A percentile compares a stretch with the other conserved stretches of the same genome.
Conservation (phyloP, 2,113 vertebrate genomes). For the Podocnemis expansa region DNA sequence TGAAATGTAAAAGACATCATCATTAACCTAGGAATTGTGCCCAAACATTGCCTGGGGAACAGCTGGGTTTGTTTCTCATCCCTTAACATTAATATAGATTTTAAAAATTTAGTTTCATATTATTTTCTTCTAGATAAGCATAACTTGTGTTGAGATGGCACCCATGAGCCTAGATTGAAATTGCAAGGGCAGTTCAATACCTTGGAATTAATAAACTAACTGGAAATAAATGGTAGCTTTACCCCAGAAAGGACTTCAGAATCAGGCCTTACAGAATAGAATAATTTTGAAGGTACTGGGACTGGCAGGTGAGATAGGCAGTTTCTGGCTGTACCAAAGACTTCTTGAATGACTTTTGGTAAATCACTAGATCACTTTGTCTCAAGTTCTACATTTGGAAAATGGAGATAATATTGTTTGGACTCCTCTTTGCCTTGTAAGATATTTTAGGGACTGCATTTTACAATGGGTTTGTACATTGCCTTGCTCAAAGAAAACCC, state of each 20-base stretch:
- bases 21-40: neutral
- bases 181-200: neutral
- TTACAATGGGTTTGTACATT: neutral
- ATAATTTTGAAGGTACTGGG: neutral
- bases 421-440: neutral
- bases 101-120: neutral
- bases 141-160: neutral
- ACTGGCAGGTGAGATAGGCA: neutral
- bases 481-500: neutral
- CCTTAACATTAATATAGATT: neutral
- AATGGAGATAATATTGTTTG: neutral
- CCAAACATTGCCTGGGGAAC: neutral
- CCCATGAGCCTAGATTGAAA: neutral
- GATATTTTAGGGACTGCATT: neutral
- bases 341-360: neutral
- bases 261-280: too few relatives aligned
- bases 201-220: neutral
- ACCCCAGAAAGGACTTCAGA: neutral
- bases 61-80: neutral
- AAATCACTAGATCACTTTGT: neutral
- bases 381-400: neutral
- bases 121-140: neutral
- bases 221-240: neutral
- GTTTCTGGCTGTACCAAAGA: neutral
- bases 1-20: neutral